Evolutionary conservation across 1,140 invertebrate genomes (phyloP).

Genomic region (Cyclargus thomasi): DNA sequence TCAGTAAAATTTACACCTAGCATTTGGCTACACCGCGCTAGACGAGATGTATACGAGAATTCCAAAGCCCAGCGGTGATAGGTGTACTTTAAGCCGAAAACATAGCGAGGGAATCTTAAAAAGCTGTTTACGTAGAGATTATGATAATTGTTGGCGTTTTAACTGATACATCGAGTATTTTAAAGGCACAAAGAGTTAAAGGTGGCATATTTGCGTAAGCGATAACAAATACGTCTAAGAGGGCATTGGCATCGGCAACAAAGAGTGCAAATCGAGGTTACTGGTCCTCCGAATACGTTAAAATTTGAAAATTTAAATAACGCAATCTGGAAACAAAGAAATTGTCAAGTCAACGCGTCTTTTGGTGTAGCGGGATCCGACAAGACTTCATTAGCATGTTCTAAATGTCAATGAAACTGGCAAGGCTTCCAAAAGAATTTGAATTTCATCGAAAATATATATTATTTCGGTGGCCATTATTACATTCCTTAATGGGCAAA

Average conservation of each 20-base stretch:
- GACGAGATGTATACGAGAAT: constrained; percentile 31
- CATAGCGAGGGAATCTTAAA: neutral
- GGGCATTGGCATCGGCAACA: constrained; percentile 55
- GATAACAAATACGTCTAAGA: constrained; percentile 38
- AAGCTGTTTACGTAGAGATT: neutral
- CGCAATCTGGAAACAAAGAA: constrained; percentile 26
- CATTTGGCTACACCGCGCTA: constrained; percentile 36
- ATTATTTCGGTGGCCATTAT: neutral
- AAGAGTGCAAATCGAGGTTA: constrained; percentile 56
- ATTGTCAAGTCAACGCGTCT: constrained; percentile 20
- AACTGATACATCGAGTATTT: constrained; percentile 5
- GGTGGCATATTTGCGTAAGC: constrained; percentile 31
- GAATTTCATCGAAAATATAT: constrained; percentile 1
- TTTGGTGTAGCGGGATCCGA: constrained; percentile 16
- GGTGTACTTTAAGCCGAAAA: neutral
- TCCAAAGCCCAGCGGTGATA: neutral
- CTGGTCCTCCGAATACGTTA: constrained; percentile 47
- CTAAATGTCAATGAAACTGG: constrained; percentile 14
- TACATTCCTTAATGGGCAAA: neutral
- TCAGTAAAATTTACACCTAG: constrained; percentile 62
- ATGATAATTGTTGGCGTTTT: neutral
- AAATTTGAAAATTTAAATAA: constrained; percentile 48
- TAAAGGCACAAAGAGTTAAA: constrained; percentile 34
- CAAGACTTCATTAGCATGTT: constrained; percentile 13
- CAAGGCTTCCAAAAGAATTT: constrained; percentile 5